Evolutionary conservation across 2,797 vertebrate species (phyloP).

Genomic region (Halcyon chelicuti): DNA sequence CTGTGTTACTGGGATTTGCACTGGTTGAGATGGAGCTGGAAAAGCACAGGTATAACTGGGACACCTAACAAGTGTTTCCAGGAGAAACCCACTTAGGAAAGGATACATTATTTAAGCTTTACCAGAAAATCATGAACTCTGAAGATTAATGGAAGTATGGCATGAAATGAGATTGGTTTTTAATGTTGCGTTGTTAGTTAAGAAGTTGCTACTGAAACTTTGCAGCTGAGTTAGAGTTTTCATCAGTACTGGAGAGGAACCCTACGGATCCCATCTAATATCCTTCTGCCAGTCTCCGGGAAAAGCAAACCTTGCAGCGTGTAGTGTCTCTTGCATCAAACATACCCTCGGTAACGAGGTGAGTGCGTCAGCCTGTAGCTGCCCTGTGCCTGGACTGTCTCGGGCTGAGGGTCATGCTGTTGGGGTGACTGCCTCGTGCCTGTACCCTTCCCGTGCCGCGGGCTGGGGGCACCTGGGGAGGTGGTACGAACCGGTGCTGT

Average conservation of each 20-base stretch:
- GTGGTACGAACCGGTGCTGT: accelerated
- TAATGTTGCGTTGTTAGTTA: neutral
- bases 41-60: neutral
- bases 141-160: neutral
- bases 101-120: neutral
- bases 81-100: neutral
- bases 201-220: neutral
- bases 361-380: neutral
- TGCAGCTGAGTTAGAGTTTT: neutral
- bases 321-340: neutral
- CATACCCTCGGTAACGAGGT: accelerated
- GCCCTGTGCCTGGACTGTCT: accelerated
- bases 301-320: neutral
- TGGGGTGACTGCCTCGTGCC: too few relatives aligned
- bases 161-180: neutral
- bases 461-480: neutral
- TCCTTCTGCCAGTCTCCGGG: neutral
- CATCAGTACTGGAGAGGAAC: neutral
- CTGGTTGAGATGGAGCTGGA: neutral
- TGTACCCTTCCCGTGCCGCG: too few relatives aligned
- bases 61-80: neutral
- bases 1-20: neutral
- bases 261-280: neutral
- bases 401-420: accelerated
- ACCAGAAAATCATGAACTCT: neutral